phyloP scores from a whole-genome alignment of 2,113 vertebrate genomes.

The Vireo altiloquus region DNA sequence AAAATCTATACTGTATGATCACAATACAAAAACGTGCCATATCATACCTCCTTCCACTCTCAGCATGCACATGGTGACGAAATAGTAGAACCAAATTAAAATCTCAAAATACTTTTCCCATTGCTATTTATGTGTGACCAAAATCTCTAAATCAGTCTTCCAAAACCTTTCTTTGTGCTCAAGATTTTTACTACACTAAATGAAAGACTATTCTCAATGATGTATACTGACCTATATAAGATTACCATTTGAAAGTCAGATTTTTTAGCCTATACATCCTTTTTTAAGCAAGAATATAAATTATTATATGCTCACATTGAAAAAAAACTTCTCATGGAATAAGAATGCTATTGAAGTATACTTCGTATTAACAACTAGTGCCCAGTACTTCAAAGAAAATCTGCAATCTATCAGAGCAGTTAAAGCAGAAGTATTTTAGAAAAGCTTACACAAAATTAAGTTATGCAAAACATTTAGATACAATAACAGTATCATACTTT shows the following conservation, averaged over 20 bases:
- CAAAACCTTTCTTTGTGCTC: not conserved
- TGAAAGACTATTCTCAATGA: not conserved
- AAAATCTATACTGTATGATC: not conserved
- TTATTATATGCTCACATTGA: not conserved
- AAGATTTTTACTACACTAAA: not conserved
- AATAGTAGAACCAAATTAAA: not conserved
- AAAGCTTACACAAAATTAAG: not conserved
- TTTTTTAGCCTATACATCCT: not conserved
- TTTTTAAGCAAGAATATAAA: not conserved
- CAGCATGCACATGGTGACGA: not conserved
- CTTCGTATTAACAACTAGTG: not conserved
- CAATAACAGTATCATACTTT: not conserved
- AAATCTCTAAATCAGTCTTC: not conserved
- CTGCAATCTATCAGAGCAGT: not conserved
- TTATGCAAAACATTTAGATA: not conserved
- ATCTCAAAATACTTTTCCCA: not conserved
- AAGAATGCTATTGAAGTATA: not conserved
- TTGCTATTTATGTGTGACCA: rapidly evolving
- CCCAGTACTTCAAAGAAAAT: not conserved
- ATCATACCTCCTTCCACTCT: not conserved
- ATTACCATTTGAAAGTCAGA: not conserved
- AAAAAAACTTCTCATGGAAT: not conserved
- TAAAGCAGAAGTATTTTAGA: not conserved
- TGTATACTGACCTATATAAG: not conserved
- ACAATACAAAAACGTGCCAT: not conserved